Conservation (phyloP, 2,888 invertebrate genomes). For the Drosophila subquinaria region DNA sequence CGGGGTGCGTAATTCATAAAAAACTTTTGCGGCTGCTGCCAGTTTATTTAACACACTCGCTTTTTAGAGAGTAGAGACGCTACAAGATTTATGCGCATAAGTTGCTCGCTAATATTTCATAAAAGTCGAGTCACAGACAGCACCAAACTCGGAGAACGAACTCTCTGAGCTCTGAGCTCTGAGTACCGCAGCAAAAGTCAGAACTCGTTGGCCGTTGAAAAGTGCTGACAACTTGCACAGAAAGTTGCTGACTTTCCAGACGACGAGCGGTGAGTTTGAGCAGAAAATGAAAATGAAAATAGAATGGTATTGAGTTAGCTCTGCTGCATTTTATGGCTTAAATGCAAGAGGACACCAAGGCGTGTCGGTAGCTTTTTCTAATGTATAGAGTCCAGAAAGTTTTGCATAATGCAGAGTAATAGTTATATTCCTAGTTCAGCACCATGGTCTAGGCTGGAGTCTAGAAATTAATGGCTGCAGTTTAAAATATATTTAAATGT, state of each 20-base stretch:
- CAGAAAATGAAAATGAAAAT: constrained; percentile 54
- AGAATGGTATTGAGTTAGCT: constrained; percentile 45
- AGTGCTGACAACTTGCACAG: constrained; percentile 75
- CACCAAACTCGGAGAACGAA: constrained; percentile 7
- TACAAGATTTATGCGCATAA: constrained; percentile 79
- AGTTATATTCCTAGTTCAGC: constrained; percentile 35
- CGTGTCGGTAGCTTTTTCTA: constrained; percentile 36
- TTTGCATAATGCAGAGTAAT: constrained; percentile 69
- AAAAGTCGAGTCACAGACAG: constrained; percentile 65
- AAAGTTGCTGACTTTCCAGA: constrained; percentile 78
- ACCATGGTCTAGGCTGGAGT: constrained; percentile 22
- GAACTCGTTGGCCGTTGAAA: constrained; percentile 57
- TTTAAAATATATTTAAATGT: constrained; percentile 5
- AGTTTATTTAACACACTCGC: constrained; percentile 58
- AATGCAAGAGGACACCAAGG: constrained; percentile 29
- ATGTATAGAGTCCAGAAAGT: constrained; percentile 50
- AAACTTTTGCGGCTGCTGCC: constrained; percentile 53
- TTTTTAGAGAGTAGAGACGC: constrained; percentile 31
- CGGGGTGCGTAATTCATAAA: constrained; percentile 23
- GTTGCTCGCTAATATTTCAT: constrained; percentile 78
- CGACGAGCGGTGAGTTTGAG: constrained; percentile 46
- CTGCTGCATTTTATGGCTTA: constrained; percentile 53
- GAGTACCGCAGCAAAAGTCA: constrained; percentile 38
- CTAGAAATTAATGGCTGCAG: constrained; percentile 2
- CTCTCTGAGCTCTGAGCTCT: not conserved